Conservation (phyloP, 2,888 invertebrate species). For the Copidosoma aretas region DNA sequence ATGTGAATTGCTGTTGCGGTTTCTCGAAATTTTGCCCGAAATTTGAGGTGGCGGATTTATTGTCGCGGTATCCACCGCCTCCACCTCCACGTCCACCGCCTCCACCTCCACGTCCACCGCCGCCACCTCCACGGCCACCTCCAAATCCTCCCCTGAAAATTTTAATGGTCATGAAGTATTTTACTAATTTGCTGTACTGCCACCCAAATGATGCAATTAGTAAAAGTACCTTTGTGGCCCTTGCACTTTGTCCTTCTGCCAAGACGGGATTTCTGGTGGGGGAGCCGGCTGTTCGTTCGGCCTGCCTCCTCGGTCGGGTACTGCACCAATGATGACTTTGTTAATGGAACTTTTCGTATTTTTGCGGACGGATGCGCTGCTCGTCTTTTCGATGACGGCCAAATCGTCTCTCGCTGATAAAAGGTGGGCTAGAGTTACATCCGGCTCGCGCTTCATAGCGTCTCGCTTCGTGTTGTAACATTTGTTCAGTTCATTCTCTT, state of each 20-base stretch:
- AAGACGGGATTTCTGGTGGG: slow-evolving; percentile 96
- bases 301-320: slow-evolving; percentile 94
- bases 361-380: slow-evolving; percentile 82
- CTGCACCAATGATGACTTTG: slow-evolving; percentile 87
- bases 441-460: slow-evolving; percentile 67
- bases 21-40: slow-evolving; percentile 49
- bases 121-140: slow-evolving; percentile 53
- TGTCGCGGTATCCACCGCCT: slow-evolving; percentile 47
- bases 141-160: slow-evolving; percentile 51
- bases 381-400: slow-evolving; percentile 90
- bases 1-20: slow-evolving; percentile 29
- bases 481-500: slow-evolving; percentile 74
- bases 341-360: slow-evolving; percentile 85
- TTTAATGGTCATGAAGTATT: background rate
- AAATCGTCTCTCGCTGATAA: slow-evolving; percentile 85
- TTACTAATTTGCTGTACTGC: background rate
- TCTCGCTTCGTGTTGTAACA: slow-evolving; percentile 67
- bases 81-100: slow-evolving; percentile 48
- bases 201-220: background rate
- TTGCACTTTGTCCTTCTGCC: slow-evolving; percentile 75
- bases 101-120: slow-evolving; percentile 47
- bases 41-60: slow-evolving; percentile 49
- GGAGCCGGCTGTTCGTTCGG: slow-evolving; percentile 91
- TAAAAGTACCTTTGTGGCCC: slow-evolving; percentile 57
- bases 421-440: slow-evolving; percentile 77